Base-by-base conservation (phyloP, 2,888 invertebrate species). In the Heliconius hortense region DNA sequence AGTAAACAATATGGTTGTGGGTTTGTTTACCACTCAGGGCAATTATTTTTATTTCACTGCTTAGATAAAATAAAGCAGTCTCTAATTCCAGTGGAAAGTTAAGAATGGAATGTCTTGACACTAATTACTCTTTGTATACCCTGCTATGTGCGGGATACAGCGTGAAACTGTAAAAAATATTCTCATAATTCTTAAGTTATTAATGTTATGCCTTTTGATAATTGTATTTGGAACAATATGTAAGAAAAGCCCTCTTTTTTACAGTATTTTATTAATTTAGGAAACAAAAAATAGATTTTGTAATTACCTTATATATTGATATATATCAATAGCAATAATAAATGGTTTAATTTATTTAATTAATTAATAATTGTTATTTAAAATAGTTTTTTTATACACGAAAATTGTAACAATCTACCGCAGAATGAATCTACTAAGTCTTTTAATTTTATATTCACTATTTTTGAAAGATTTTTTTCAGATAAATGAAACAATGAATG, bases 221-320 rank as follows among this genome's bases (percentile, higher is more conserved):
- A 39, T 66, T n/a, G 64, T 11, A 11, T 21, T 31, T 3, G 10
- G 8, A 39, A 64, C 35, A 39, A 39, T 66, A 39, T 39, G 35
- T 66, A 64, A 35, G 64, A 35, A 24, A 39, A 13, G 39, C 64
- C 64, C 64, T 66, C 63, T 63, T 63, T 63, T 21, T 21, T 35
- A 21, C 63, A 31, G 63, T 63, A 63, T 63, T 31, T 21, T 18
- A 18, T 60, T 8, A 62, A 62, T 62, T 62, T 62, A 62, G 15
- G 43, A 43, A 43, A 43, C 43, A 43, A 15, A 43, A 43, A 31
- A 62, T 28, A 28, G 18, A 28, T 26, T 5, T 26, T 60, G 26
- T 26, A 43, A 43, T 43, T 43, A 43, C 15, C 15, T 43, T 43
- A 43, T 43, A 43, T 21, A 53, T 53, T 21, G 5, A 53, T 35